A percentile compares a stretch with the other conserved stretches of the same genome.
These are phyloP conservation scores for Bettongia penicillata DNA, from an alignment of 2,113 vertebrate genomes.

Conservation along the genomic window DNA sequence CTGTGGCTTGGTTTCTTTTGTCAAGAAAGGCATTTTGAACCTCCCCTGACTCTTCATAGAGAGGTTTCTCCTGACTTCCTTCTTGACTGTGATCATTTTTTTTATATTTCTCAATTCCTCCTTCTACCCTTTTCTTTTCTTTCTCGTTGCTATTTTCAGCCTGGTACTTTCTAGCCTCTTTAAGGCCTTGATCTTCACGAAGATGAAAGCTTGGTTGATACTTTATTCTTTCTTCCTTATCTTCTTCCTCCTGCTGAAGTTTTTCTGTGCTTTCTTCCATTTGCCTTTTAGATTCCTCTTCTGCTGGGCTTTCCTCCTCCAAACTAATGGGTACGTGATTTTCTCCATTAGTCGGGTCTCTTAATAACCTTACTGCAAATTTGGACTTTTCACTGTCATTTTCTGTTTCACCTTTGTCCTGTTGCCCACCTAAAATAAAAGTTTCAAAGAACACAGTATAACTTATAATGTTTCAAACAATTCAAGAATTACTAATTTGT, in stretches of 20 bases:
- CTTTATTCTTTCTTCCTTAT: constrained; percentile 69
- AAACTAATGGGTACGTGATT: constrained; percentile 61
- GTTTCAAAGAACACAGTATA: constrained; percentile 6
- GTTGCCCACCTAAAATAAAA: constrained; percentile 85
- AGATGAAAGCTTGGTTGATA: constrained; percentile 8
- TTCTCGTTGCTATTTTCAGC: constrained; percentile 62
- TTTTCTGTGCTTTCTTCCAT: constrained; percentile 80
- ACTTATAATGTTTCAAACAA: constrained; percentile 16
- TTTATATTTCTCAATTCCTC: constrained; percentile 39
- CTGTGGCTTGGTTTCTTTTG: constrained; percentile 63
- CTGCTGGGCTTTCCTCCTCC: constrained; percentile 74
- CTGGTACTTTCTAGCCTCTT: constrained; percentile 62
- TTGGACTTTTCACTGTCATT: constrained; percentile 74
- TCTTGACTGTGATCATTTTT: constrained; percentile 65
- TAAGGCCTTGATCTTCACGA: constrained; percentile 42
- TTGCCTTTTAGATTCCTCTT: constrained; percentile 76
- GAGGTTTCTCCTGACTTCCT: constrained; percentile 63
- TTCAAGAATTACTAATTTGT: constrained; percentile 9
- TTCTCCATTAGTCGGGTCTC: constrained; percentile 77
- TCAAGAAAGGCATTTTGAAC: constrained; percentile 51
- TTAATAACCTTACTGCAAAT: constrained; percentile 78
- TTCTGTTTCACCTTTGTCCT: constrained; percentile 83
- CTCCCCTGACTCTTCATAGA: constrained; percentile 20
- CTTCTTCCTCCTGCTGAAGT: constrained; percentile 58
- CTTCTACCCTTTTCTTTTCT: constrained; percentile 48